Evolutionary conservation across 2,113 vertebrate genomes (phyloP).

Genomic region (Bostrychus sinensis): DNA sequence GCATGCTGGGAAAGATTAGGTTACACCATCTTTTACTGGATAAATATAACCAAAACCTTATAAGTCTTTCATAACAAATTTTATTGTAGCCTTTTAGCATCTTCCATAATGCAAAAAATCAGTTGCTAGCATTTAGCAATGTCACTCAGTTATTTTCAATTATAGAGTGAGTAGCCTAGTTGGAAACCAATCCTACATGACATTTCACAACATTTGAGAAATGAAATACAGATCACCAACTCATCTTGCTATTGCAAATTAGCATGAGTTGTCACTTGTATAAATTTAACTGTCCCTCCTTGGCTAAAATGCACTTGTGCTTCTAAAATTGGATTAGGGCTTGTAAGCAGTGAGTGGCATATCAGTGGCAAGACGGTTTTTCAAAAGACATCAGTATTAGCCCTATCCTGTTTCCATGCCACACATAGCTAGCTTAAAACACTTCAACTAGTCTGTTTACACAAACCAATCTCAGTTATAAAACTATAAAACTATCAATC

Average conservation of each 20-base stretch:
- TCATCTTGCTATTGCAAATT: constrained; percentile 1
- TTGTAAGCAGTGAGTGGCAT: constrained; percentile 74
- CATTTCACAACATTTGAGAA: constrained; percentile 10
- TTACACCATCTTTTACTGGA: constrained; percentile 51
- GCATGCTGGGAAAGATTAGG: constrained; percentile 54
- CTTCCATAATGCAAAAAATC: constrained; percentile 10
- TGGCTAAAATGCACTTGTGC: constrained; percentile 58
- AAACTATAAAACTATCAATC: constrained; percentile 49
- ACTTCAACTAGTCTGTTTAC: constrained; percentile 58
- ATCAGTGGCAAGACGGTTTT: constrained; percentile 61
- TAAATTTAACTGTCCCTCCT: constrained; percentile 61
- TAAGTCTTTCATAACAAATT: constrained; percentile 38
- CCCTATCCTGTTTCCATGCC: constrained; percentile 74
- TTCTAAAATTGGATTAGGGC: constrained; percentile 79
- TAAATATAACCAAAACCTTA: constrained; percentile 74
- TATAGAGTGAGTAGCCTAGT: not conserved
- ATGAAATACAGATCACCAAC: constrained; percentile 5
- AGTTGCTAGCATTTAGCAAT: not conserved
- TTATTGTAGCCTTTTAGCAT: constrained; percentile 43
- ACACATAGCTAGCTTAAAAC: constrained; percentile 68
- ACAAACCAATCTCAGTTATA: constrained; percentile 44
- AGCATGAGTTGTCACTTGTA: constrained; percentile 50
- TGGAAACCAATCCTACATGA: not conserved
- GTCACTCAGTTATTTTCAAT: not conserved
- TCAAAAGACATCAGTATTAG: constrained; percentile 75